Evolutionary conservation across 2,888 invertebrate genomes (phyloP), one percentile per base, ranked within the genome.

Genomic region (Lagria hirta): DNA sequence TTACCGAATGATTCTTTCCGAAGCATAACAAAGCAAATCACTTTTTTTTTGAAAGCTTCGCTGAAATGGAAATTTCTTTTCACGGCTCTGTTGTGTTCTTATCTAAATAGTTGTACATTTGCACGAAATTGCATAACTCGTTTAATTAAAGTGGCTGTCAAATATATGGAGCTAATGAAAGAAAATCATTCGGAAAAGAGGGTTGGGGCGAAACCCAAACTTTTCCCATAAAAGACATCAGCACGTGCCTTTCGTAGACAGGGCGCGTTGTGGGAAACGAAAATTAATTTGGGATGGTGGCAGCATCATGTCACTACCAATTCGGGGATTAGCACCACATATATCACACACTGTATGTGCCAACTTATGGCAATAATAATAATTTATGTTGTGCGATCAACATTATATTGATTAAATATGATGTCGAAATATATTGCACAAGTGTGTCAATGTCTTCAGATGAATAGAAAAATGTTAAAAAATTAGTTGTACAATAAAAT

Each of bases 171-270:
- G 8, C 8, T 6, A 33, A 44, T 24, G 34, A 35, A 46, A 46
- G 41, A 41, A 41, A 46, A 46, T 35, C 35, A 41, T 46, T 45
- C 29, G 6, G 30, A n/a, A n/a, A n/a, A n/a, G n/a, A n/a, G n/a
- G n/a, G n/a, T n/a, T 21, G 30, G 36, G 37, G 32, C 14, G 32
- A 14, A 34, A 37, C 24, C 34, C 26, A 28, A 48, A 48, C 34
- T 48, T 48, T 48, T 48, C 48, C 48, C 48, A 48, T 48, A 48
- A 43, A 48, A 48, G 48, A 48, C 48, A 48, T 48, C 48, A 40
- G 43, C 48, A 48, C 48, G 48, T 48, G 48, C 43, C 37, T 41
- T 41, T 42, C 46, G 42, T 29, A 35, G 46, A 42, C 32, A 37
- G 47, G 43, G 47, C n/a, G n/a, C 33, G 47, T 32, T 48, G 48